Base-by-base conservation (phyloP, 2,888 invertebrate species). In the Ceraclea dissimilis region DNA sequence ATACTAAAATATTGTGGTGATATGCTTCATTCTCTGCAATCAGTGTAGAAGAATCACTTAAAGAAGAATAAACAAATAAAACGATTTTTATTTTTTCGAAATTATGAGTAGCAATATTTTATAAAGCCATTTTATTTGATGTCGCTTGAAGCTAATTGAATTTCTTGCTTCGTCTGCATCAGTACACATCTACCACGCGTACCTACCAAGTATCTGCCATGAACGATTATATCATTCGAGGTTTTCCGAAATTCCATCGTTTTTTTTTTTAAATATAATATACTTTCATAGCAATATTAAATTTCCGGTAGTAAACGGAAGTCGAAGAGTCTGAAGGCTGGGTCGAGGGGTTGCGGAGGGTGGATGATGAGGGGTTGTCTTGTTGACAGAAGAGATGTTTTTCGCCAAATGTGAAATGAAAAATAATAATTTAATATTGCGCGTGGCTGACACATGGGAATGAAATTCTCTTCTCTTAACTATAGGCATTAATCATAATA, bases 241-340 rank as follows among this genome's bases (percentile, higher is more conserved):
- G 39, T 16, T 39, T 39, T 39, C 39, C 16, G 39, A 39, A 8
- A 5, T 39, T 33, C 33, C 33, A 16, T 4, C 10, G 26, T 10
- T 26, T 6, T 39, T 39, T 16, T 39, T 5, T 39, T 13, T 5
- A 4, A 39, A 39, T 8, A 39, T 8, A 39, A 39, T 13, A 39
- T 39, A 26, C 34, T 54, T 54, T 49, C 49, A 54, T 54, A 20
- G 49, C 49, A 39, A 54, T 54, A 54, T 54, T 54, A 54, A 54
- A 54, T 54, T 54, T 54, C 54, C 54, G 31, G 21, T 16, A 49
- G 22, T 26, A 34, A 20, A 43, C 21, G 52, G 47, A 47, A n/a
- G 22, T 13, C 13, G 39, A 39, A n/a, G 39, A 39, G 31, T 31
- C 8, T 39, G 13, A 16, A n/a, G 39, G 39, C n/a, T n/a, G n/a